A percentile compares a stretch with the other conserved stretches of the same genome.
Evolutionary conservation across 2,888 invertebrate species (phyloP).

Genomic region (Mellilla xanthometata): DNA sequence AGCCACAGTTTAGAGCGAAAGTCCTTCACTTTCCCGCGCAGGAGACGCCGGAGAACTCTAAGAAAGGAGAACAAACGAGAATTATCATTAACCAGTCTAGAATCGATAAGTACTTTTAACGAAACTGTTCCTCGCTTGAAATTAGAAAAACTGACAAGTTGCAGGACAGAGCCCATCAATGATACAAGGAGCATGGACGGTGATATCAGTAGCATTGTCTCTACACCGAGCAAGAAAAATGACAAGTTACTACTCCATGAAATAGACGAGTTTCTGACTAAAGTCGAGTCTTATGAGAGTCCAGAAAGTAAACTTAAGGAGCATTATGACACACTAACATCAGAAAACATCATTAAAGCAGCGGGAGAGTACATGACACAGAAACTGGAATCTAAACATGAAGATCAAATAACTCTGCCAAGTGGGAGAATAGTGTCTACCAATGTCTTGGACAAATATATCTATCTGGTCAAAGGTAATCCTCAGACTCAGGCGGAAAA

Average conservation of each 20-base stretch:
- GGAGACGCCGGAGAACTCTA: constrained; percentile 55
- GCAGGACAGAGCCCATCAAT: constrained; percentile 20
- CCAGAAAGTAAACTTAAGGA: constrained; percentile 58
- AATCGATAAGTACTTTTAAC: constrained; percentile 40
- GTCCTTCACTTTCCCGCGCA: constrained; percentile 67
- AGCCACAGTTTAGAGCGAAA: constrained; percentile 59
- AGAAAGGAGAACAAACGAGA: constrained; percentile 48
- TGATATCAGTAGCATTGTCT: constrained; percentile 71
- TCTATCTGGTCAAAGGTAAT: constrained; percentile 68
- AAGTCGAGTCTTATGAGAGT: constrained; percentile 70
- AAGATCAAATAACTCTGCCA: constrained; percentile 53
- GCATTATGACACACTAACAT: constrained; percentile 37
- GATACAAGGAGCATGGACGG: constrained; percentile 66
- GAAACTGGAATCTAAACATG: constrained; percentile 54
- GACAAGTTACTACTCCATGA: constrained; percentile 71
- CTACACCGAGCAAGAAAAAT: constrained; percentile 71
- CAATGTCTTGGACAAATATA: constrained; percentile 68
- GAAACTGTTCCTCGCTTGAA: constrained; percentile 47
- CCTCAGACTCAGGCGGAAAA: constrained; percentile 43
- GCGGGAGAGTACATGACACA: constrained; percentile 65
- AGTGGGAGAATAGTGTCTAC: constrained; percentile 62
- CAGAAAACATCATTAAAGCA: constrained; percentile 69
- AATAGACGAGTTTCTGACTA: constrained; percentile 75
- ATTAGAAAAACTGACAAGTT: constrained; percentile 30
- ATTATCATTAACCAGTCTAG: constrained; percentile 57